Conservation (phyloP, 2,113 vertebrate species). For the Myodes glareolus region DNA sequence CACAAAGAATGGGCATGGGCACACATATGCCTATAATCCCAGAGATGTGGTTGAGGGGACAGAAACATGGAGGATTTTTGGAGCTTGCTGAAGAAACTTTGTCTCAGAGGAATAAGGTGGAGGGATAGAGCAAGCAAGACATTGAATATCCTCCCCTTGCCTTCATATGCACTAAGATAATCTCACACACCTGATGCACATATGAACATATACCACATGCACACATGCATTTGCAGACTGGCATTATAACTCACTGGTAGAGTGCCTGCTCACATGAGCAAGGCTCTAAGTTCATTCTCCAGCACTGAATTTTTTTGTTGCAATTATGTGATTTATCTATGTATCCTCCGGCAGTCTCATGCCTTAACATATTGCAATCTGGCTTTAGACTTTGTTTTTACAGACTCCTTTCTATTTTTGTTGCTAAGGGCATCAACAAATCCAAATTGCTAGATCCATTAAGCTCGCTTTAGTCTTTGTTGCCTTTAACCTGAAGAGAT, state of each 20-base stretch:
- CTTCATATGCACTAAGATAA: background rate
- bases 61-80: background rate
- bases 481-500: background rate
- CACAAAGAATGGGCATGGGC: too few species aligned
- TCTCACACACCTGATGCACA: background rate
- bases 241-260: background rate
- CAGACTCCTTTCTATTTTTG: background rate
- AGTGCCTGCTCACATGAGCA: background rate
- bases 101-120: background rate
- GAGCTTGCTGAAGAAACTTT: background rate
- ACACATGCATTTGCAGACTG: too few species aligned
- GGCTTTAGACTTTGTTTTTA: background rate
- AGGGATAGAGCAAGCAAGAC: background rate
- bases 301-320: background rate
- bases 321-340: background rate
- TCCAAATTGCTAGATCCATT: background rate
- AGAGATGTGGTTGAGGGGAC: too few species aligned
- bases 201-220: background rate
- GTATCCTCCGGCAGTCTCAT: background rate
- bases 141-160: background rate
- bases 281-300: background rate
- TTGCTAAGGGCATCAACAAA: slow-evolving; percentile 8
- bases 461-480: background rate
- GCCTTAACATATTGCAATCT: background rate
- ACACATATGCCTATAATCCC: background rate